These are phyloP conservation scores for Alexandromys fortis DNA, from an alignment of 2,113 vertebrate genomes.

Conservation along the genomic window DNA sequence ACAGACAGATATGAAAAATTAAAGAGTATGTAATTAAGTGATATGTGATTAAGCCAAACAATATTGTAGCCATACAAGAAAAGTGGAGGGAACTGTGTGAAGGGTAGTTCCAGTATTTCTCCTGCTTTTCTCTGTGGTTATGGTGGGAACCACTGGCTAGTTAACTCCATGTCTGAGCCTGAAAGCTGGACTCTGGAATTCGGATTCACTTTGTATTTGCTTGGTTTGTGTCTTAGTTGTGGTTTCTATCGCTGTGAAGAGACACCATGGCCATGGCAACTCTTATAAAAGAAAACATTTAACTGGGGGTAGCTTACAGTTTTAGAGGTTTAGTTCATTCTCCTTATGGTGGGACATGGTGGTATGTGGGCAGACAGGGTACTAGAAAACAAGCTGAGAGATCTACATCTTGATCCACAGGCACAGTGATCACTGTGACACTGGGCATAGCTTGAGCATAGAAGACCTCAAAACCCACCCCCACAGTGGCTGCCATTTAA, in stretches of 20 bases:
- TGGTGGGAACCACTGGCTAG: neutral
- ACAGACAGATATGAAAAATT: constrained; percentile 75
- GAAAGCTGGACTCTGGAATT: neutral
- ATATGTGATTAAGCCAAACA: constrained; percentile 51
- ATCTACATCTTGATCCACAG: neutral
- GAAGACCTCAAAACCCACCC: neutral
- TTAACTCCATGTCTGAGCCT: neutral
- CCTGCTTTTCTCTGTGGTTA: neutral
- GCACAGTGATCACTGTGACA: neutral
- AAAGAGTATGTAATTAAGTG: constrained; percentile 66
- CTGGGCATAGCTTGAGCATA: neutral
- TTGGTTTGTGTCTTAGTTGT: neutral
- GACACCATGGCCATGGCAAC: neutral
- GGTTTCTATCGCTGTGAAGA: neutral
- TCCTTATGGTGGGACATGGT: neutral
- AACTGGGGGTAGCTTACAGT: neutral
- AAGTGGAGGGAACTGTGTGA: neutral
- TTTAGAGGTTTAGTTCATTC: neutral
- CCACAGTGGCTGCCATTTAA: neutral
- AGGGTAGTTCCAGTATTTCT: neutral
- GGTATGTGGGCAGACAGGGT: neutral
- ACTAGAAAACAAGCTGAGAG: neutral
- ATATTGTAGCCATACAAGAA: constrained; percentile 48
- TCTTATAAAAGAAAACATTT: neutral
- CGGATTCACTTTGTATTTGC: constrained; percentile 13